phyloP scores from a whole-genome alignment of 2,888 invertebrate genomes.

The Lasioglossum zephyrum region DNA sequence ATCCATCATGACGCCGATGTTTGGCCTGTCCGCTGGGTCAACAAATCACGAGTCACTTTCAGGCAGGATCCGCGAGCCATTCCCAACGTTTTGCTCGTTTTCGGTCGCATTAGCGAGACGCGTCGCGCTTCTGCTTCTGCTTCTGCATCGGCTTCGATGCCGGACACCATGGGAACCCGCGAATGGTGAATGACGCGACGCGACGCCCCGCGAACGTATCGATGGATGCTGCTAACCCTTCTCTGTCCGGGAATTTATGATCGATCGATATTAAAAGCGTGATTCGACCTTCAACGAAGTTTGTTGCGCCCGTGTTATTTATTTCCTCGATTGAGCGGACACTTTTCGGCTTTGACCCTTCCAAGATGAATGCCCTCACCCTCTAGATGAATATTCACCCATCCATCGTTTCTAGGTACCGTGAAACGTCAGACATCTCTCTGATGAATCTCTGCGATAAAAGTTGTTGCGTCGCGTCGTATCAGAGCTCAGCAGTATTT shows the following conservation, averaged over 20 bases:
- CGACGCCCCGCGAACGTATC: not conserved
- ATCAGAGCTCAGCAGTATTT: not conserved
- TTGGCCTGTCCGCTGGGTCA: constrained; percentile 53
- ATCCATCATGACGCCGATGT: constrained; percentile 66
- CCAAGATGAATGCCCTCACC: not conserved
- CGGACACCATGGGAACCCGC: constrained; percentile 7
- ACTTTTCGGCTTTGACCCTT: constrained; percentile 2
- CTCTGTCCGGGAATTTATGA: constrained; percentile 24
- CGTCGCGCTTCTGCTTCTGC: not conserved
- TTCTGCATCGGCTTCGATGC: not conserved
- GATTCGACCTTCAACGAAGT: not conserved
- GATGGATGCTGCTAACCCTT: constrained; percentile 17
- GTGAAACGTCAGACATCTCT: not conserved
- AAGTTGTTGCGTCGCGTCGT: not conserved
- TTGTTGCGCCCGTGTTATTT: constrained; percentile 1
- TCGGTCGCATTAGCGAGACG: constrained; percentile 22
- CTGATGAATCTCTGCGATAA: not conserved
- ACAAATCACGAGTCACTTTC: constrained; percentile 65
- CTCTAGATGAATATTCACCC: not conserved
- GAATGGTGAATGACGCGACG: constrained; percentile 13
- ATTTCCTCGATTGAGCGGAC: constrained; percentile 1
- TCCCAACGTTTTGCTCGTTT: constrained; percentile 26
- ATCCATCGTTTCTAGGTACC: not conserved
- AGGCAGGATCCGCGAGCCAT: constrained; percentile 12
- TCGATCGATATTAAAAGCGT: constrained; percentile 22